These are phyloP conservation scores for Gadus macrocephalus DNA, from an alignment of 2,113 vertebrate species.

Conservation along the genomic window DNA sequence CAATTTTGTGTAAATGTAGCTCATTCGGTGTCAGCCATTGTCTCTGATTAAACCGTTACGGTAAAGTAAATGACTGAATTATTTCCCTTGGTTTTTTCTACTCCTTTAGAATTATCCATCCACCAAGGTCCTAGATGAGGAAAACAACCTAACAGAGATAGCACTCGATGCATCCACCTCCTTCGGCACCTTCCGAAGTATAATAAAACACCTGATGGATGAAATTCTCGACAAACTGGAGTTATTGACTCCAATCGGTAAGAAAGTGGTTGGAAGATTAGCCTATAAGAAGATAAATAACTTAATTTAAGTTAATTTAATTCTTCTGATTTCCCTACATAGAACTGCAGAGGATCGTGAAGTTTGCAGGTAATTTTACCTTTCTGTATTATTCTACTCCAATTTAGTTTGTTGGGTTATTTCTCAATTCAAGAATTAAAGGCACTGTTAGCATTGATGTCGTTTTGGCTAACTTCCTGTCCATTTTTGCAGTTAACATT, in stretches of 20 bases:
- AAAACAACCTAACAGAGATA: constrained; percentile 21
- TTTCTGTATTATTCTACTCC: neutral
- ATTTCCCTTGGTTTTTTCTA: neutral
- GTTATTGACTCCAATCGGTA: constrained; percentile 51
- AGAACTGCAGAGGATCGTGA: constrained; percentile 56
- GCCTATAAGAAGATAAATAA: neutral
- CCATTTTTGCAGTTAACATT: neutral
- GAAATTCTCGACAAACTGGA: constrained; percentile 39
- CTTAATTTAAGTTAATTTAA: neutral
- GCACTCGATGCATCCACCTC: constrained; percentile 46
- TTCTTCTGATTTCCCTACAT: neutral
- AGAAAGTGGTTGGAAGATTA: constrained; percentile 1
- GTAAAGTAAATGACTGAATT: neutral
- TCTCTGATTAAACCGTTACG: neutral
- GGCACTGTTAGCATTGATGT: neutral
- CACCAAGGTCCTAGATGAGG: neutral
- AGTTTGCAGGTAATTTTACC: constrained; percentile 49
- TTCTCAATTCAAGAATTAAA: neutral
- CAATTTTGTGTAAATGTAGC: neutral
- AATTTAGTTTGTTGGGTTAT: neutral
- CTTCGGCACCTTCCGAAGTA: constrained; percentile 55
- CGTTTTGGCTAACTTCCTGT: neutral
- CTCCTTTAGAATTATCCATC: constrained; percentile 42
- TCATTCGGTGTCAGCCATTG: neutral
- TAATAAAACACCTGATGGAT: neutral